These are phyloP conservation scores for Stictocephala bisonia DNA, from an alignment of 2,888 invertebrate species.

Conservation along the genomic window DNA sequence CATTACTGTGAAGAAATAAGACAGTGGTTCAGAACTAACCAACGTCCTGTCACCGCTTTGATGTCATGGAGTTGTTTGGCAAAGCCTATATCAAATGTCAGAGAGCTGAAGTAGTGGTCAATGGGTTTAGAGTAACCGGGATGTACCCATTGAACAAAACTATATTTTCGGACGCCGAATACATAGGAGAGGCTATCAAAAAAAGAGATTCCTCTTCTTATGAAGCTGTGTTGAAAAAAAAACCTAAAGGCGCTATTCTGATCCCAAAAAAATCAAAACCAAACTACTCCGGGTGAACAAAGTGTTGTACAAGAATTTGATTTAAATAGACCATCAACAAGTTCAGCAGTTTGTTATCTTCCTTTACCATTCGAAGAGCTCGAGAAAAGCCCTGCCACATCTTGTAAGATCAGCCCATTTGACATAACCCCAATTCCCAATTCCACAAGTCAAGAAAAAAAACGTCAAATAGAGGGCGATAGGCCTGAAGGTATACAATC, in stretches of 20 bases:
- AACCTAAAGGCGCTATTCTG: not conserved
- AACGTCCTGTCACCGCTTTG: slow-evolving; percentile 22
- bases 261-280: slow-evolving; percentile 1
- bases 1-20: too few relatives aligned
- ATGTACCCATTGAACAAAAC: too few relatives aligned
- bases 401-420: slow-evolving; percentile 6
- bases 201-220: slow-evolving; percentile 22
- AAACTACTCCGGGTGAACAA: slow-evolving; percentile 1
- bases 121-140: not conserved
- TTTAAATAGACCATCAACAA: slow-evolving; percentile 33
- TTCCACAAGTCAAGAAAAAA: slow-evolving; percentile 21
- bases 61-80: slow-evolving; percentile 14
- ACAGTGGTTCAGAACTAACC: not conserved
- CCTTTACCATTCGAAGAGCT: not conserved
- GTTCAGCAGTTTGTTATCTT: not conserved
- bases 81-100: not conserved
- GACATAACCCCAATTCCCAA: slow-evolving; percentile 22
- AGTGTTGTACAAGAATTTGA: too few relatives aligned
- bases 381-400: not conserved
- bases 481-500: not conserved
- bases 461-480: not conserved
- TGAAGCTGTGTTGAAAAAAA: slow-evolving; percentile 12
- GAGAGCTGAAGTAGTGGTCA: slow-evolving; percentile 2
- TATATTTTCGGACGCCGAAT: slow-evolving; percentile 30
- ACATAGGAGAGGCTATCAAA: slow-evolving; percentile 26